Evolutionary conservation across 2,888 invertebrate species (phyloP), one percentile per base, ranked within the genome.

Genomic region (Mesorhabditis spiculigera): DNA sequence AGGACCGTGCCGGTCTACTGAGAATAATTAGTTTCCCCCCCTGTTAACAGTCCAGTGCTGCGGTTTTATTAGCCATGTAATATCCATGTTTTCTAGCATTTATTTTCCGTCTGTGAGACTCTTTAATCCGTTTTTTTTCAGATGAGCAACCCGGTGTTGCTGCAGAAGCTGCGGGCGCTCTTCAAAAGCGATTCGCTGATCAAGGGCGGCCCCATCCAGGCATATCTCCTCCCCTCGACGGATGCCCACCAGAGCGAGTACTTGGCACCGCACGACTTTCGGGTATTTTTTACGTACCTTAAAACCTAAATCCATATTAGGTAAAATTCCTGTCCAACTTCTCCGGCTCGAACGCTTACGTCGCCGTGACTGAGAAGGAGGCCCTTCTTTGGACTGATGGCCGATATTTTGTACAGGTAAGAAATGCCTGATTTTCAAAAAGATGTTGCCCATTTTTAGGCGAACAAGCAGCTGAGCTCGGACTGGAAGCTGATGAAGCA

Each of bases 331-430:
- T 98, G 4, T 91, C 92, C 0, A 94, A 93, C 0, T 98, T 98
- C 87, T 91, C 91, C 8, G 97, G 95, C 0, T 94, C 94, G 0
- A 91, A 92, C 10, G 96, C 88, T 84, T 85, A 72, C 67, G 76
- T 78, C 8, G 75, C 82, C 28, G 76, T 86, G n/a, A 83, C 82
- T 4, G 63, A 73, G 28, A 88, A 90, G 5, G 79, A 87, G 70
- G 90, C 89, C 42, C 87, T 88, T 2, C 87, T 99, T n/a, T 99
- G 97, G 96, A 97, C 97, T 0, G 98, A 99, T 88, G 97, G 96
- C 0, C 89, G 98, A 5, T 98, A 99, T 87, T 94, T 91, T 87
- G 90, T 93, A 43, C 97, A 98, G 75, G 78, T 4, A 10, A 13
- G n/a, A 13, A 5, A 16, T 8, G 41, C 8, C 43, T 44, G 2